Percentiles rank a stretch among this genome's conserved stretches.
Evolutionary conservation across 2,888 invertebrate genomes (phyloP).

Genomic region (Amorpha juglandis): DNA sequence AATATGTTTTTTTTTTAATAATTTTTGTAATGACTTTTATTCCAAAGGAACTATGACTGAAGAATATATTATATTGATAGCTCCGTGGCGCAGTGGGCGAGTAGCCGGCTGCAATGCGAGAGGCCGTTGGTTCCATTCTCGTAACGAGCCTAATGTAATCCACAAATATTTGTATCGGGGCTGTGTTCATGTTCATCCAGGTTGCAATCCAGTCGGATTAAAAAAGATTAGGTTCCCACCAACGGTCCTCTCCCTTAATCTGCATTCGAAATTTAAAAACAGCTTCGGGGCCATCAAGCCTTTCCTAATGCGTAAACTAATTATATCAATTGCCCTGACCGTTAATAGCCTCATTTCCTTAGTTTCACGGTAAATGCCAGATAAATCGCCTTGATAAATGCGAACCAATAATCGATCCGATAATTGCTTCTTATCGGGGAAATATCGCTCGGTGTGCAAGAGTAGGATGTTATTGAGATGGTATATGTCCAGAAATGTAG

Average conservation of each 20-base stretch:
- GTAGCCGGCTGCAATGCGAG: too few relatives aligned
- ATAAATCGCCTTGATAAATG: slow-evolving; percentile 21
- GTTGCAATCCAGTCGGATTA: too few relatives aligned
- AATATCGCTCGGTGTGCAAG: background rate
- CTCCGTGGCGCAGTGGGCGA: too few relatives aligned
- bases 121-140: too few relatives aligned
- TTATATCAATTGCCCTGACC: slow-evolving; percentile 3
- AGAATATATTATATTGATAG: too few relatives aligned
- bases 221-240: too few relatives aligned
- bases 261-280: background rate
- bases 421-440: slow-evolving; percentile 16
- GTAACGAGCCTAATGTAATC: too few relatives aligned
- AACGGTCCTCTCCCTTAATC: background rate
- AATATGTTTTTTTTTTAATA: too few relatives aligned
- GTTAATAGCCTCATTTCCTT: slow-evolving; percentile 10
- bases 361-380: background rate
- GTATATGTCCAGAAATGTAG: background rate
- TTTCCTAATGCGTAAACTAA: background rate
- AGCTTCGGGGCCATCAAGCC: background rate
- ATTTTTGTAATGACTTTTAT: too few relatives aligned
- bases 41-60: too few relatives aligned
- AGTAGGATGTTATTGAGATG: background rate
- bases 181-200: too few relatives aligned
- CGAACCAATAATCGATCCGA: slow-evolving; percentile 18
- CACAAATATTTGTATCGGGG: too few relatives aligned